Conservation (phyloP, 2,113 vertebrate species). For the Malaclemys terrapin region DNA sequence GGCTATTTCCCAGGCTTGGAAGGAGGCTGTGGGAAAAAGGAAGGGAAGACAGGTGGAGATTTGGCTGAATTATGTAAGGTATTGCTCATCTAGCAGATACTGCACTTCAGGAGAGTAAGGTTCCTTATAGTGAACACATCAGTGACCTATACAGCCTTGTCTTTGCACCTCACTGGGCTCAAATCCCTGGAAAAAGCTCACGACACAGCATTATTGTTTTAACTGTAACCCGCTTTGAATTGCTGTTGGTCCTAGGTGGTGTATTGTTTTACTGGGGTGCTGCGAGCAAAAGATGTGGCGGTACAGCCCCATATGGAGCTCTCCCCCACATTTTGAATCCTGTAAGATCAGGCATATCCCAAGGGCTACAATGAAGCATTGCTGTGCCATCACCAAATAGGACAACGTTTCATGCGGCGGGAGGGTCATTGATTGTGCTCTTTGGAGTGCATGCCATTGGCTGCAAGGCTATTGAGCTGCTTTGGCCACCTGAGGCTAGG, state of each 20-base stretch:
- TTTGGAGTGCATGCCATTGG: not conserved
- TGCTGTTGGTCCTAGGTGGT: not conserved
- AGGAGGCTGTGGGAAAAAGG: conserved; percentile 31
- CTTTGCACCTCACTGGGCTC: accelerated
- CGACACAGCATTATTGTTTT: too few species aligned
- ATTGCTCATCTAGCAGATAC: not conserved
- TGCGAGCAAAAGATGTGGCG: not conserved
- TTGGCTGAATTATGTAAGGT: not conserved
- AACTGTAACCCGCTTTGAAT: not conserved
- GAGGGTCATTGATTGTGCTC: not conserved
- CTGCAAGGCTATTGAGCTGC: not conserved
- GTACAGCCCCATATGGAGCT: not conserved
- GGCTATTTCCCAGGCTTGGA: conserved; percentile 37
- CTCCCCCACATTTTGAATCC: not conserved
- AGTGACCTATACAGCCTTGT: not conserved
- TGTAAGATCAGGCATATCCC: not conserved
- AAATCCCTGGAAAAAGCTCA: accelerated
- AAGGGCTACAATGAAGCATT: not conserved
- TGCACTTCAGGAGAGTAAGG: not conserved
- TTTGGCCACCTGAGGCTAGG: not conserved
- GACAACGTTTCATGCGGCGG: too few species aligned
- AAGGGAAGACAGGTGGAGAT: not conserved
- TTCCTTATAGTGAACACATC: not conserved
- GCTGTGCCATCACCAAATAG: not conserved
- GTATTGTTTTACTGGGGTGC: not conserved